A percentile compares a stretch with the other conserved stretches of the same genome.
These are phyloP conservation scores for Columbina picui DNA, from an alignment of 2,113 vertebrate genomes.

Conservation along the genomic window DNA sequence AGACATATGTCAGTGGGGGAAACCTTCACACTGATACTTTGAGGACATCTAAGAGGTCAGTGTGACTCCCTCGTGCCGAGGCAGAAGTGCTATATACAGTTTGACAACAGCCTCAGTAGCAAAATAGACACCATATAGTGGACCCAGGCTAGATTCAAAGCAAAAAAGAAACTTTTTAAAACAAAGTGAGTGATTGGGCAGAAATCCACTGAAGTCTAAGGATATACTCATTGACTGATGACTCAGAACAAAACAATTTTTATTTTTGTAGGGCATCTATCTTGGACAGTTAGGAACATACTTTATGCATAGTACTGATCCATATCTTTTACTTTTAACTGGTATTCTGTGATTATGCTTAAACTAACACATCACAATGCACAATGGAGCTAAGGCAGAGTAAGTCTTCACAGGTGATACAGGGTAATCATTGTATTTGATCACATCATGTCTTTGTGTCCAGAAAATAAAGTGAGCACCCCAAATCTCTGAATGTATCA, in stretches of 20 bases:
- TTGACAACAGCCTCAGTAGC: neutral
- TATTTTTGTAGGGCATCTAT: neutral
- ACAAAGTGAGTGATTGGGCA: neutral
- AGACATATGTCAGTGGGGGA: neutral
- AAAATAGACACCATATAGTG: neutral
- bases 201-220: neutral
- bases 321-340: neutral
- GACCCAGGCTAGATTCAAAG: neutral
- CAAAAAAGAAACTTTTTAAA: neutral
- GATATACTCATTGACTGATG: neutral
- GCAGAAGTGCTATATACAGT: neutral
- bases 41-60: neutral
- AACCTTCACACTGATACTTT: neutral
- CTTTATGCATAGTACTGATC: neutral
- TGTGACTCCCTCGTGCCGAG: neutral
- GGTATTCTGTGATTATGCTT: neutral
- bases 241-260: neutral
- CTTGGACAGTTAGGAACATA: accelerated
- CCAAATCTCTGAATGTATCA: neutral
- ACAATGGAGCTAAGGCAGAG: neutral
- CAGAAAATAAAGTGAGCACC: neutral
- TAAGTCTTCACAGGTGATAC: neutral
- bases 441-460: neutral
- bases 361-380: neutral
- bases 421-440: neutral